Percentiles rank a stretch among this genome's conserved stretches.
These are phyloP conservation scores for Acanthaster planci DNA, from an alignment of 35 echinoderm and acorn worm species.

Conservation along the genomic window DNA sequence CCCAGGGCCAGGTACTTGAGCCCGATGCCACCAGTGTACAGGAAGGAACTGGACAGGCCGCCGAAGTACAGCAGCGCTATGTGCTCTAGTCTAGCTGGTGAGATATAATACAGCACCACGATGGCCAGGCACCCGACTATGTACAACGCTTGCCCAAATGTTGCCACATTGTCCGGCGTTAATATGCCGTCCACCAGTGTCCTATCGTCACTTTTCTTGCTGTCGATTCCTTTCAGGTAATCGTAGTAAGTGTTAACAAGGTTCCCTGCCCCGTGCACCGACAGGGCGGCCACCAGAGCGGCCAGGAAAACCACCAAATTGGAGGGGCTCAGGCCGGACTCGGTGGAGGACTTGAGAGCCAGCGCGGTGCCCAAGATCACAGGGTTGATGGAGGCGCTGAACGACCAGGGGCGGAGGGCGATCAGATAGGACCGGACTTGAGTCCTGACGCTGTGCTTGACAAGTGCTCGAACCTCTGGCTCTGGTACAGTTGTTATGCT, in stretches of 20 bases:
- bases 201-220: slow-evolving; percentile 93
- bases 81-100: slow-evolving; percentile 92
- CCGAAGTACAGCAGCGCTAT: slow-evolving; percentile 93
- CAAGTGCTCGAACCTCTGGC: neutral
- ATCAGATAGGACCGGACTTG: neutral
- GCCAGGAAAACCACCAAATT: slow-evolving; percentile 51
- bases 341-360: slow-evolving; percentile 59
- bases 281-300: slow-evolving; percentile 70
- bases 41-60: slow-evolving; percentile 83
- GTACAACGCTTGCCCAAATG: slow-evolving; percentile 83
- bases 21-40: slow-evolving; percentile 96
- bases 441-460: neutral
- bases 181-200: slow-evolving; percentile 83
- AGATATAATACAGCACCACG: slow-evolving; percentile 28
- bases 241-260: slow-evolving; percentile 97
- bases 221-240: slow-evolving; percentile 89
- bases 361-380: slow-evolving; percentile 80
- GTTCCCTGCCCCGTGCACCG: slow-evolving; percentile 94
- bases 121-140: slow-evolving; percentile 76
- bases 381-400: slow-evolving; percentile 81
- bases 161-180: slow-evolving; percentile 71
- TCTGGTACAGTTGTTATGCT: slow-evolving; percentile 19
- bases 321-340: slow-evolving; percentile 5
- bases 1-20: slow-evolving; percentile 90
- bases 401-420: slow-evolving; percentile 87